A percentile compares a stretch with the other conserved stretches of the same genome.
phyloP scores from a whole-genome alignment of 2,113 vertebrate genomes.

The Canis aureus region DNA sequence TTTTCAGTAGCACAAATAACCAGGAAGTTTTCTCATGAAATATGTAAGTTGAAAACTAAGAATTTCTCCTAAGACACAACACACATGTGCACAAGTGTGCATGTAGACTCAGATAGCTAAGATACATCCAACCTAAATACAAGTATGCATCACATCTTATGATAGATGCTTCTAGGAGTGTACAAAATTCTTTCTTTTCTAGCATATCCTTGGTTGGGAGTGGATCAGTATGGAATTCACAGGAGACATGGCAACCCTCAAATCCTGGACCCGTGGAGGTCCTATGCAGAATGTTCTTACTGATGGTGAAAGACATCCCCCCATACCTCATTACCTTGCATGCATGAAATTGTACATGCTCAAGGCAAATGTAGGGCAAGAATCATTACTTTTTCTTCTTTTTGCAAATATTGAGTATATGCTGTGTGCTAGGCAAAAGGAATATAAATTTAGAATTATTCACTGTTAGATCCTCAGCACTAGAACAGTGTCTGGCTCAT shows the following conservation, averaged over 20 bases:
- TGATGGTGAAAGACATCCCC: neutral
- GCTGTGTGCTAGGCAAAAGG: neutral
- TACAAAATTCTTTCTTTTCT: neutral
- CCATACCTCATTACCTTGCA: neutral
- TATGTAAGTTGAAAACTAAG: neutral
- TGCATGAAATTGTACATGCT: neutral
- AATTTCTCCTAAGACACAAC: neutral
- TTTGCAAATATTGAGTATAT: neutral
- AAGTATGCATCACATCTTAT: neutral
- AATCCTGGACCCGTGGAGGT: neutral
- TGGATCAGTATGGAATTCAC: neutral
- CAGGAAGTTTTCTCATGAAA: slow-evolving; percentile 48
- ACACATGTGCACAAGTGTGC: neutral
- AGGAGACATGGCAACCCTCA: neutral
- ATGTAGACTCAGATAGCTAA: neutral
- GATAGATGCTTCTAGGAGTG: neutral
- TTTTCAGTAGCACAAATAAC: slow-evolving; percentile 36
- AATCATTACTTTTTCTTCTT: neutral
- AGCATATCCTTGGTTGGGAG: neutral
- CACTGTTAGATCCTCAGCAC: neutral
- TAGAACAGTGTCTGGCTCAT: neutral
- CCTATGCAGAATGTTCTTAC: neutral
- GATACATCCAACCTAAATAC: neutral
- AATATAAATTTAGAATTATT: neutral
- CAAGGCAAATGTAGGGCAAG: neutral